Evolutionary conservation across 2,113 vertebrate species (phyloP).

Genomic region (Oreochromis aureus): DNA sequence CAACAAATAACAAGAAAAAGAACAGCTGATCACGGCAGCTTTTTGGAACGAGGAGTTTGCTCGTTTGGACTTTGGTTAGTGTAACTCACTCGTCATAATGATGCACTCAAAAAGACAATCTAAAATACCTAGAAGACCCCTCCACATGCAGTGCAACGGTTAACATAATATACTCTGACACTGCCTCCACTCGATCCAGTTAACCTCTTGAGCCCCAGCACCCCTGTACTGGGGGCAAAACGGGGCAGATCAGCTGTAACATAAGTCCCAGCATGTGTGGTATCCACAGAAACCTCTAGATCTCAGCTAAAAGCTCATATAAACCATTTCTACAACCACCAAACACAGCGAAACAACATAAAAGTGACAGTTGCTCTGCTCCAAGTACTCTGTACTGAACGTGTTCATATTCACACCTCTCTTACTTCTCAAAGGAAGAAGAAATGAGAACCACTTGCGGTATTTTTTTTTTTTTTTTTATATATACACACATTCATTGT

Average conservation of each 20-base stretch:
- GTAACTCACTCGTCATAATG: background rate
- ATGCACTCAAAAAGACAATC: background rate
- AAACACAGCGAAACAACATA: background rate
- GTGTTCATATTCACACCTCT: background rate
- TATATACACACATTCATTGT: background rate
- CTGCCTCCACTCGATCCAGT: background rate
- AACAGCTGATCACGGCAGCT: background rate
- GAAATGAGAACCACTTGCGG: background rate
- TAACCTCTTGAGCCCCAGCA: background rate
- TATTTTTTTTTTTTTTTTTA: background rate
- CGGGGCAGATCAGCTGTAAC: background rate
- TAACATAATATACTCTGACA: background rate
- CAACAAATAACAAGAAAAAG: background rate
- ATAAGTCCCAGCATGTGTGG: background rate
- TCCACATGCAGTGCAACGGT: background rate
- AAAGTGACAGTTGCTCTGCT: background rate
- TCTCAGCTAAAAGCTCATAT: background rate
- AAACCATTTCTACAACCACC: background rate
- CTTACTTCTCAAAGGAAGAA: background rate
- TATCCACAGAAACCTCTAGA: background rate
- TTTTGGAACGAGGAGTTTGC: background rate
- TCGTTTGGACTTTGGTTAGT: background rate
- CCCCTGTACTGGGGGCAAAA: background rate
- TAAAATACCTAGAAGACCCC: background rate
- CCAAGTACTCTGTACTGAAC: accelerated